These are phyloP conservation scores for Entelurus aequoreus DNA, from an alignment of 2,113 vertebrate species.

Conservation along the genomic window DNA sequence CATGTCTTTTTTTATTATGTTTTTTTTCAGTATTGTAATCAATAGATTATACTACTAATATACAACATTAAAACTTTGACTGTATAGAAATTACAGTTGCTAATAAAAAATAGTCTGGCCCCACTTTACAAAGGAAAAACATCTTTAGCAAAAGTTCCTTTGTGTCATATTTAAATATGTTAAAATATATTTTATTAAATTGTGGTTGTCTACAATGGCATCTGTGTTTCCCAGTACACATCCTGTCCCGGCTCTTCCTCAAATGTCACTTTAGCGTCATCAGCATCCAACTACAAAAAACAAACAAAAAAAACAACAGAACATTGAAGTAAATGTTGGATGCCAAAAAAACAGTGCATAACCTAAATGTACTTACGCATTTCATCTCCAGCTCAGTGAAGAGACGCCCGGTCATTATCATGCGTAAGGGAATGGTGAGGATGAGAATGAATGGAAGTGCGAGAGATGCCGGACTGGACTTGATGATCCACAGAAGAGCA, in stretches of 20 bases:
- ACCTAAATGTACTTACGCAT: constrained; percentile 75
- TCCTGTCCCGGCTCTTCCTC: constrained; percentile 84
- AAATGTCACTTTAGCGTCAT: constrained; percentile 77
- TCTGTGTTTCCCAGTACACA: constrained; percentile 84
- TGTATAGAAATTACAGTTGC: not conserved
- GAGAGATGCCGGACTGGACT: constrained; percentile 76
- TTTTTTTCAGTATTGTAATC: too few species aligned
- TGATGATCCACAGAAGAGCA: constrained; percentile 79
- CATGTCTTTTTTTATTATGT: too few species aligned
- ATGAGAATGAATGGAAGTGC: constrained; percentile 90
- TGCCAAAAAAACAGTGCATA: not conserved
- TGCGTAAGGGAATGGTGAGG: constrained; percentile 88
- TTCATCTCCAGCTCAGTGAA: constrained; percentile 84
- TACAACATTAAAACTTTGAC: not conserved
- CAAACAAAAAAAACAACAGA: not conserved
- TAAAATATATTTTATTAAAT: not conserved
- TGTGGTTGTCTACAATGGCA: constrained; percentile 70
- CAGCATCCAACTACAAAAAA: constrained; percentile 82
- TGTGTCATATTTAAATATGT: constrained; percentile 21
- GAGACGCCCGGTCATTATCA: constrained; percentile 76
- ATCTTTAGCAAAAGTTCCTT: constrained; percentile 4
- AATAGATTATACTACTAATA: too few species aligned
- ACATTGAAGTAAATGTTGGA: not conserved
- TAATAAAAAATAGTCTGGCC: not conserved
- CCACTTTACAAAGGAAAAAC: not conserved